Conservation (phyloP, 1,140 invertebrate genomes). For the Berghia stephanieae region DNA sequence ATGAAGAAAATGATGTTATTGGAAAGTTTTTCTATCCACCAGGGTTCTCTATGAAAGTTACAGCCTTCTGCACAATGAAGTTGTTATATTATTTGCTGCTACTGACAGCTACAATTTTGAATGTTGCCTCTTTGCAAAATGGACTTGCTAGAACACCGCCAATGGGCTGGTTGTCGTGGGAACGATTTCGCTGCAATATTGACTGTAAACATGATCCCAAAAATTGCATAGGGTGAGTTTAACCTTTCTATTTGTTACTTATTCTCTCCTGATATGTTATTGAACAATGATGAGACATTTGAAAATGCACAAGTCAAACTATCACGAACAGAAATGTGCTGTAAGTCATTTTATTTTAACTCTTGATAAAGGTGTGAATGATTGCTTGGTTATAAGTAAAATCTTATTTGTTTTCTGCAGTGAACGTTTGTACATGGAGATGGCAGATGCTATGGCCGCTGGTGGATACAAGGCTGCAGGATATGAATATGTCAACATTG, state of each 20-base stretch:
- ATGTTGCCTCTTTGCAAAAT: conserved; percentile 54
- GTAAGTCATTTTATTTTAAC: too few species aligned
- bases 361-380: too few species aligned
- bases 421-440: conserved; percentile 89
- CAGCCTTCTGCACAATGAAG: too few species aligned
- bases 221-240: conserved; percentile 60
- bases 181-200: conserved; percentile 62
- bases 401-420: conserved; percentile 73
- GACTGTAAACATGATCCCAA: conserved; percentile 64
- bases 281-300: too few species aligned
- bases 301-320: too few species aligned
- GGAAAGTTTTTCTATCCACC: too few species aligned
- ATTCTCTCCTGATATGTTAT: background rate
- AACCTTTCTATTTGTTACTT: background rate
- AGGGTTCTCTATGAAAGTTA: too few species aligned
- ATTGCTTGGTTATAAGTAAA: too few species aligned
- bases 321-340: too few species aligned
- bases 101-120: background rate
- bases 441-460: conserved; percentile 89
- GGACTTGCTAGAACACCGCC: conserved; percentile 64
- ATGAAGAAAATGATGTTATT: too few species aligned
- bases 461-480: conserved; percentile 91
- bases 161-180: conserved; percentile 67
- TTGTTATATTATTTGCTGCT: too few species aligned
- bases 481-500: conserved; percentile 94